Conservation (phyloP, 2,797 vertebrate species). For the Gambusia yucatana region DNA sequence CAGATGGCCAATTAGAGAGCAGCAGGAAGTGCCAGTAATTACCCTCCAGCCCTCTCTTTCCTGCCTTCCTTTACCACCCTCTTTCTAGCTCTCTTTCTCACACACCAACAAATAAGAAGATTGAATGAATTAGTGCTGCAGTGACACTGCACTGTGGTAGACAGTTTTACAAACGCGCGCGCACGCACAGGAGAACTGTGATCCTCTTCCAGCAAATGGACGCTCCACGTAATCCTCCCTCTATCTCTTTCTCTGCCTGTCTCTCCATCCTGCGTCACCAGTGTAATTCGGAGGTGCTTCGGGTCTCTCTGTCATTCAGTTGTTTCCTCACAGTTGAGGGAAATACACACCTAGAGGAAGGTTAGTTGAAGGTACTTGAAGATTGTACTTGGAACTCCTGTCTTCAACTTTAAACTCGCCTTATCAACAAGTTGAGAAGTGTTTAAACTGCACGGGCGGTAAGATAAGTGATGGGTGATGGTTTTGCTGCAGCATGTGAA, state of each 20-base stretch:
- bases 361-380: conserved; percentile 14
- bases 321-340: conserved; percentile 51
- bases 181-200: conserved; percentile 61
- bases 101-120: conserved; percentile 74
- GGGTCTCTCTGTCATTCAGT: conserved; percentile 63
- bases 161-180: conserved; percentile 46
- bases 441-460: conserved; percentile 11
- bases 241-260: conserved; percentile 49
- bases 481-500: conserved; percentile 53
- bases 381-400: neutral
- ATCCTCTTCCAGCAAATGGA: conserved; percentile 77
- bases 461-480: conserved; percentile 34
- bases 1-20: conserved; percentile 84
- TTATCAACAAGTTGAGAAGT: conserved; percentile 34
- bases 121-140: conserved; percentile 81
- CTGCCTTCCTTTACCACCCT: conserved; percentile 62
- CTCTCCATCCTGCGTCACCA: conserved; percentile 63
- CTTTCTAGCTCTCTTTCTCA: conserved; percentile 43
- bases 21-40: conserved; percentile 81
- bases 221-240: conserved; percentile 73
- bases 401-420: conserved; percentile 25
- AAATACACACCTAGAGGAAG: conserved; percentile 59
- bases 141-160: conserved; percentile 72
- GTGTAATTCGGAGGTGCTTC: conserved; percentile 69
- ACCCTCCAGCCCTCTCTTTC: conserved; percentile 69